Percentiles rank a stretch among this genome's conserved stretches.
These are phyloP conservation scores for Anabas testudineus DNA, from an alignment of 2,797 vertebrate genomes.

Conservation along the genomic window DNA sequence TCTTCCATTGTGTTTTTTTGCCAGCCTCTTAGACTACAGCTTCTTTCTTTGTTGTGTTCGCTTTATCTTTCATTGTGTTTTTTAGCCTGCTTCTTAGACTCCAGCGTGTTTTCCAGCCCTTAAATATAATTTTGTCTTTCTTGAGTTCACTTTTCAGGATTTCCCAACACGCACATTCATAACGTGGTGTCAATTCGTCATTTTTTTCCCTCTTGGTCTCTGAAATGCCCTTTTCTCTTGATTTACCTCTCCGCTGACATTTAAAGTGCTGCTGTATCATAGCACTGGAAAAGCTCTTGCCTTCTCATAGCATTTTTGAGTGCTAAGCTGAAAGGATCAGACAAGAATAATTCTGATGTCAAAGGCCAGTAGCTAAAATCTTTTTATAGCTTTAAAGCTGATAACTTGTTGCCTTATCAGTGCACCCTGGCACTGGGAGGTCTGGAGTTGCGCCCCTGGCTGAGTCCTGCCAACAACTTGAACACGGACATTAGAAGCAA, in stretches of 20 bases:
- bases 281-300: constrained; percentile 33
- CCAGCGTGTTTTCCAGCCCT: not conserved
- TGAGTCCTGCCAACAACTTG: constrained; percentile 21
- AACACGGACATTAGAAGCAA: constrained; percentile 8
- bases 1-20: not conserved
- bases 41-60: constrained; percentile 8
- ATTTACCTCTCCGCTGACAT: constrained; percentile 51
- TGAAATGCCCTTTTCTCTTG: constrained; percentile 40
- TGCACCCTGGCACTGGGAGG: constrained; percentile 19
- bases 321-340: constrained; percentile 31
- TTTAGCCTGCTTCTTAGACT: not conserved
- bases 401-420: constrained; percentile 45
- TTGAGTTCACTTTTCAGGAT: constrained; percentile 23
- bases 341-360: constrained; percentile 50
- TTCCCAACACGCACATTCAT: constrained; percentile 4
- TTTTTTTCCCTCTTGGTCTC: constrained; percentile 22
- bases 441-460: constrained; percentile 4
- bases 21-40: not conserved
- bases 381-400: constrained; percentile 52
- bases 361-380: constrained; percentile 54
- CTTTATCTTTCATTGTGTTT: not conserved
- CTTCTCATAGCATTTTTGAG: constrained; percentile 46
- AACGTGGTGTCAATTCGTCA: constrained; percentile 18
- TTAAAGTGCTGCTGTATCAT: constrained; percentile 39
- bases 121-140: too few relatives aligned